Conservation (phyloP, 2,888 invertebrate species). For the Rhamnusium bicolor region DNA sequence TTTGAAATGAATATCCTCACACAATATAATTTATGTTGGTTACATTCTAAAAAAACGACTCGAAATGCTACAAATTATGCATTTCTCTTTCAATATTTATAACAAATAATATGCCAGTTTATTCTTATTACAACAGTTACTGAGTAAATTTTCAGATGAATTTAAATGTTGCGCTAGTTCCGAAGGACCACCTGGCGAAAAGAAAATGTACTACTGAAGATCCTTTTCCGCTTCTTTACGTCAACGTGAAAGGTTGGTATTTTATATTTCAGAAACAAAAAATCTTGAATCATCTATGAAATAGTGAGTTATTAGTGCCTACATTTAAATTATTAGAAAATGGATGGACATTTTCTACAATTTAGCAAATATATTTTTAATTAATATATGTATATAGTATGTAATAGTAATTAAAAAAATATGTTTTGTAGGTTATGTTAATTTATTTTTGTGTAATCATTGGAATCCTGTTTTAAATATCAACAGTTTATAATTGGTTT, state of each 20-base stretch:
- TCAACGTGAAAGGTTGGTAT: slow-evolving; percentile 47
- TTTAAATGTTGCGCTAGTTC: neutral
- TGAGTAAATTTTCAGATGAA: neutral
- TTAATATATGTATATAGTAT: neutral
- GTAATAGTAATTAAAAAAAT: neutral
- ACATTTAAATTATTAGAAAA: slow-evolving; percentile 70
- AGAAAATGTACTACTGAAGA: neutral
- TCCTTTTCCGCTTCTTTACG: slow-evolving; percentile 38
- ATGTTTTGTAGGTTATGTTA: slow-evolving; percentile 27
- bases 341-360: neutral
- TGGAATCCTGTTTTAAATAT: neutral
- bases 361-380: neutral
- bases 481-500: neutral
- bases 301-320: slow-evolving; percentile 56
- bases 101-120: no score
- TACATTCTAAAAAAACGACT: no score
- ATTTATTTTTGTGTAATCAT: slow-evolving; percentile 2
- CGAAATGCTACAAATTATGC: no score
- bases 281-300: slow-evolving; percentile 35
- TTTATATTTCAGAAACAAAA: slow-evolving; percentile 20
- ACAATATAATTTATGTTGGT: no score
- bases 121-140: no score
- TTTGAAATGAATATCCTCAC: no score
- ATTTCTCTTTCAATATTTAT: no score
- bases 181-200: slow-evolving; percentile 1